Base-by-base conservation (phyloP, 2,113 vertebrate species). In the Catharus fuscescens region DNA sequence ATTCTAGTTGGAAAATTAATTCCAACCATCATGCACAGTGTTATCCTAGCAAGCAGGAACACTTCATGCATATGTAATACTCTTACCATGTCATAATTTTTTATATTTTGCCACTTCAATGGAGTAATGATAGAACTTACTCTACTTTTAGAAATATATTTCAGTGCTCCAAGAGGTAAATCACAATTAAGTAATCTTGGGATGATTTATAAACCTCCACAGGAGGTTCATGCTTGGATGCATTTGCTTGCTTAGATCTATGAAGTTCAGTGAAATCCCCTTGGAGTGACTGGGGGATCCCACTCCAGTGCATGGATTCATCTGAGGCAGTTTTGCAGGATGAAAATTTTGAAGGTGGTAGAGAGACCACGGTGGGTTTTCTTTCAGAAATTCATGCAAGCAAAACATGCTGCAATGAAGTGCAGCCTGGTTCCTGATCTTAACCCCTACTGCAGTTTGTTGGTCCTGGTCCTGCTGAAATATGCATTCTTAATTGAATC, bases 1-100 rank as follows among this genome's bases (percentile, higher is more conserved):
- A 74, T 90, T 86, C 42, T 42, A 57, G 54, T 26, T 56, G 34
- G 79, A 47, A 92, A 94, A 88, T 80, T 90, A 95, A 90, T 95
- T 95, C 67, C 18, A 74, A 5, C 71, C 59, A 52, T 73, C 50
- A 12, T n/a, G 59, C 78, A 56, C 38, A 24, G 29, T 56, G 64
- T 80, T 93, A 80, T 72, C 42, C 80, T 42, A 80, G 62, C 82
- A 88, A 86, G 56, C 42, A 86, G 29, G 15, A 88, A 60, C n/a
- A 40, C 14, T 77, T 88, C 64, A 86, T 83, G 81, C 47, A 61
- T 80, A 80, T 64, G 38, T 38, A 88, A 83, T 50, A 45, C 17
- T 62, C 47, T 57, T 44, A 34, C 50, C 18, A 31, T 34, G 24
- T 84, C 24, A 60, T 64, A 66, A 29, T 90, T 90, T 96, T 84